A percentile compares a stretch with the other conserved stretches of the same genome.
Evolutionary conservation across 2,888 invertebrate species (phyloP).

Genomic region (Timandra comae): DNA sequence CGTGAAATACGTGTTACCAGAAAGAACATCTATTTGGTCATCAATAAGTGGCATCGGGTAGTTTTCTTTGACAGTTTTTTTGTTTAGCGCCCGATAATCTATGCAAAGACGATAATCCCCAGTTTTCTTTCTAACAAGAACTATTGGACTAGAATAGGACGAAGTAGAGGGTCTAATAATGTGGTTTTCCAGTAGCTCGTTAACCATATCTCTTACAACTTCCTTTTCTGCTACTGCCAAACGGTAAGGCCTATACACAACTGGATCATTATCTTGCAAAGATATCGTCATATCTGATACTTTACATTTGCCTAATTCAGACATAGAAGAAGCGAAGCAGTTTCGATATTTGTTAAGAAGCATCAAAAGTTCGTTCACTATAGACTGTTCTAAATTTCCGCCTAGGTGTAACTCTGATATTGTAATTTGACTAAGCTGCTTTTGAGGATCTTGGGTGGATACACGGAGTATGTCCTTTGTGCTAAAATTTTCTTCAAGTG

Average conservation of each 20-base stretch:
- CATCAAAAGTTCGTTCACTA: background rate
- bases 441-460: background rate
- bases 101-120: conserved; percentile 16
- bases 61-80: conserved; percentile 13
- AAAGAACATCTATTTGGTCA: conserved; percentile 18
- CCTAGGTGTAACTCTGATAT: too few species aligned
- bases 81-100: conserved; percentile 18
- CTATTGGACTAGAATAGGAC: conserved; percentile 19
- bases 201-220: conserved; percentile 11
- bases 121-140: conserved; percentile 22
- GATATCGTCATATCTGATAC: background rate
- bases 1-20: conserved; percentile 13
- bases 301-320: background rate
- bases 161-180: conserved; percentile 17
- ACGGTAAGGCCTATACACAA: background rate
- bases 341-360: background rate
- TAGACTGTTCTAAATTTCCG: background rate
- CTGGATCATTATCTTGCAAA: background rate
- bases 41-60: conserved; percentile 17
- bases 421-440: too few species aligned
- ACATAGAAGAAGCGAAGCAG: background rate
- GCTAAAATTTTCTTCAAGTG: background rate
- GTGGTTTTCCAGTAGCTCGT: conserved; percentile 16
- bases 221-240: conserved; percentile 3
- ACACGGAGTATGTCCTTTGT: background rate